These are phyloP conservation scores for Morone saxatilis DNA, from an alignment of 2,113 vertebrate genomes.

Conservation along the genomic window DNA sequence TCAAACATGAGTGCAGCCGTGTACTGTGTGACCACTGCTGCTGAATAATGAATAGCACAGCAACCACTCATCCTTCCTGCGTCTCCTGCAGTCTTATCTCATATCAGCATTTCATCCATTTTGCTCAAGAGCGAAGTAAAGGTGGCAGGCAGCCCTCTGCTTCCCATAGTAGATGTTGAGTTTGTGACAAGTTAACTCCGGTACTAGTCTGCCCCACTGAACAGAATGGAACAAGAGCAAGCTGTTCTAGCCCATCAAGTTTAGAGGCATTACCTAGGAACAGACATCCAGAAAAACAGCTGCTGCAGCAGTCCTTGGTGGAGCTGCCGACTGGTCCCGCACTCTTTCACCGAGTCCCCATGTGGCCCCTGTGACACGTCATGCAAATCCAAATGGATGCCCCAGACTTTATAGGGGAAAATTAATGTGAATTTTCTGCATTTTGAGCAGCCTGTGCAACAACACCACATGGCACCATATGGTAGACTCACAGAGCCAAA, in stretches of 20 bases:
- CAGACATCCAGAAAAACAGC: slow-evolving; percentile 73
- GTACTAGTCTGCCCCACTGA: slow-evolving; percentile 38
- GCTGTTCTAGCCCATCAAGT: slow-evolving; percentile 77
- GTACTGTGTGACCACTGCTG: slow-evolving; percentile 26
- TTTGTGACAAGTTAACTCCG: slow-evolving; percentile 54
- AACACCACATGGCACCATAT: slow-evolving; percentile 84
- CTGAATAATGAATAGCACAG: slow-evolving; percentile 63
- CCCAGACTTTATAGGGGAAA: slow-evolving; percentile 65
- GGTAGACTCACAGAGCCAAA: slow-evolving; percentile 58
- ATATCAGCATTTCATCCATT: slow-evolving; percentile 18
- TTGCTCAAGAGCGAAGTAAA: slow-evolving; percentile 23
- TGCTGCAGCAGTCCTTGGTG: slow-evolving; percentile 67
- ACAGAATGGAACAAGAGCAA: slow-evolving; percentile 61
- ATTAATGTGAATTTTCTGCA: slow-evolving; percentile 74
- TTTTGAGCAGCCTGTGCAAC: slow-evolving; percentile 74
- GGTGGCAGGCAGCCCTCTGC: slow-evolving; percentile 35
- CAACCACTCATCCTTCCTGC: slow-evolving; percentile 17
- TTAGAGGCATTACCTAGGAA: slow-evolving; percentile 74
- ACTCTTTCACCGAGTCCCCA: slow-evolving; percentile 61
- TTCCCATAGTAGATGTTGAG: slow-evolving; percentile 28
- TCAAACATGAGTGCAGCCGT: slow-evolving; percentile 39
- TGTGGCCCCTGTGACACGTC: slow-evolving; percentile 74
- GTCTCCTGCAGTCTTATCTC: slow-evolving; percentile 43
- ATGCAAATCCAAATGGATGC: slow-evolving; percentile 79
- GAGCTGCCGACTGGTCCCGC: slow-evolving; percentile 51